Conservation (phyloP, 2,113 vertebrate species). For the Tupaia chinensis region DNA sequence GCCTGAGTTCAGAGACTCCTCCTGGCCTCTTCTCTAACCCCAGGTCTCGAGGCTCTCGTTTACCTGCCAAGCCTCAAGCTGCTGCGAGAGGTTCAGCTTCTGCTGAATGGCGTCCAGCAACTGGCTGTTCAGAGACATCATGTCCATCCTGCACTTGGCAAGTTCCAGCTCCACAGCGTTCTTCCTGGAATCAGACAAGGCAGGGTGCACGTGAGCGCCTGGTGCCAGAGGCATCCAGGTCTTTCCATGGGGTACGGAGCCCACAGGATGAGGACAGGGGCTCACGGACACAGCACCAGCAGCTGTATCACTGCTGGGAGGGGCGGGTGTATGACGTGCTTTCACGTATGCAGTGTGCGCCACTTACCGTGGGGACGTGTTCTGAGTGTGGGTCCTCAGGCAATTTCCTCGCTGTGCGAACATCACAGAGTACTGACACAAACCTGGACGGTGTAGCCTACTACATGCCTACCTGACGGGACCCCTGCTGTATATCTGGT, state of each 20-base stretch:
- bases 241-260: not conserved
- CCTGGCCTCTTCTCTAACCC: not conserved
- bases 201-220: not conserved
- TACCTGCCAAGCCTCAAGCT: slow-evolving; percentile 99
- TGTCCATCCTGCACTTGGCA: slow-evolving; percentile 97
- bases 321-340: too few species aligned
- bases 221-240: not conserved
- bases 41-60: slow-evolving; percentile 53
- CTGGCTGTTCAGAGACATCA: slow-evolving; percentile 98
- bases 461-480: too few species aligned
- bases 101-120: slow-evolving; percentile 99
- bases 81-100: slow-evolving; percentile 98
- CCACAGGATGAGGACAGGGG: not conserved
- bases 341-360: not conserved
- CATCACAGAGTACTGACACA: too few species aligned
- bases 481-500: too few species aligned
- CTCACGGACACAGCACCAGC: not conserved
- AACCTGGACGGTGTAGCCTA: too few species aligned
- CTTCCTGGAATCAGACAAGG: slow-evolving; percentile 89
- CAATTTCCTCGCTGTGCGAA: too few species aligned
- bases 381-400: too few species aligned
- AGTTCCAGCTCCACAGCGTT: slow-evolving; percentile 97
- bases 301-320: not conserved
- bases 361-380: too few species aligned
- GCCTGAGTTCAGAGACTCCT: not conserved